A percentile compares a stretch with the other conserved stretches of the same genome.
phyloP scores from a whole-genome alignment of 1,140 invertebrate genomes.

The Notospermus geniculatus region DNA sequence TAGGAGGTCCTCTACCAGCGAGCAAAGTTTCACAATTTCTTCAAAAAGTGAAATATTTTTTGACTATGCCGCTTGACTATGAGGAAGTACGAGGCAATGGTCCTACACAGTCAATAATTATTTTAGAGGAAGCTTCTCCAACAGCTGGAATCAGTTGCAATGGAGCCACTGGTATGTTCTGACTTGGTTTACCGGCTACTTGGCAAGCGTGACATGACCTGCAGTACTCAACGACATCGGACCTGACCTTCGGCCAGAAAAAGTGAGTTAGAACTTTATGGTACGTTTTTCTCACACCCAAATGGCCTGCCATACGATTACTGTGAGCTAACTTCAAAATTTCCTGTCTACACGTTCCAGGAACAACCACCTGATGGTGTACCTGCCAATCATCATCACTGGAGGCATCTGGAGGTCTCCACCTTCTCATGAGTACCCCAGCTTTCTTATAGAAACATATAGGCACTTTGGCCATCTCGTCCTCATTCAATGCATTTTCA shows the following conservation, averaged over 20 bases:
- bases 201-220: too few species aligned
- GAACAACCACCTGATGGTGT: slow-evolving; percentile 15
- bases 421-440: too few species aligned
- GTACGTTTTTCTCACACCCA: slow-evolving; percentile 15
- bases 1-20: slow-evolving; percentile 22
- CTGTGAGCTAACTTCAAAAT: slow-evolving; percentile 12
- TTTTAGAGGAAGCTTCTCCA: slow-evolving; percentile 17
- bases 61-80: slow-evolving; percentile 18
- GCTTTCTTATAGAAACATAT: too few species aligned
- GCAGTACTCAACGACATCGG: slow-evolving; percentile 15
- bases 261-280: slow-evolving; percentile 15
- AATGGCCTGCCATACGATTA: slow-evolving; percentile 11
- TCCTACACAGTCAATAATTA: slow-evolving; percentile 21
- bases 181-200: slow-evolving; percentile 20
- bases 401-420: too few species aligned
- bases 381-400: too few species aligned
- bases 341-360: slow-evolving; percentile 4
- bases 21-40: slow-evolving; percentile 23
- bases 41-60: too few species aligned
- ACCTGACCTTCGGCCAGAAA: slow-evolving; percentile 20
- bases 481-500: too few species aligned
- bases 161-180: slow-evolving; percentile 17
- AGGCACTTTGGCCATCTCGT: too few species aligned
- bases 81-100: slow-evolving; percentile 22
- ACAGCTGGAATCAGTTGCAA: slow-evolving; percentile 20